Base-by-base conservation (phyloP, 2,888 invertebrate species). In the Spatulosminthurus flaviceps region DNA sequence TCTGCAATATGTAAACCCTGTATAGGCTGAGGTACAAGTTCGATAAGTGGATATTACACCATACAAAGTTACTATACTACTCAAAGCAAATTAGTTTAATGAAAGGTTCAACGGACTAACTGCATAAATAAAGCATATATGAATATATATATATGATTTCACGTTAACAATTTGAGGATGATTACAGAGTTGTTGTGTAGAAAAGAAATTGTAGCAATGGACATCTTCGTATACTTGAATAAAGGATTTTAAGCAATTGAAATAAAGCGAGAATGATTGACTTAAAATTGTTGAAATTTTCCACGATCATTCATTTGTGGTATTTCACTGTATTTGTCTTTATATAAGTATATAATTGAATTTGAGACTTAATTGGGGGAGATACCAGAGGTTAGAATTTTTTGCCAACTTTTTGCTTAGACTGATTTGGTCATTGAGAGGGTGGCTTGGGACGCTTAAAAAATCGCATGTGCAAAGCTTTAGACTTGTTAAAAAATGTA, bases 401-500 rank as follows among this genome's bases (percentile, higher is more conserved):
- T 51, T 19, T 51, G 9, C 34, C 34, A 73, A 26, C 11, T 61
- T 73, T 73, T 43, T 70, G 70, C 70, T 70, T 70, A 70, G 34
- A 42, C 19, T 67, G 19, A 29, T 26, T n/a, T 26, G 67, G 67
- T 67, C 41, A 51, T 51, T 51, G 24, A 64, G 67, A 69, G 77
- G 77, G 51, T 69, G 77, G 69, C 77, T 77, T 77, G 77, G 77
- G 77, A 77, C 77, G 69, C 77, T 77, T 69, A 34, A 34, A 51
- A 29, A 1, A 13, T 51, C 64, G 76, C 76, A 76, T 76, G 76
- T 41, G 66, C 60, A 64, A 64, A 2, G n/a, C 21, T 60, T 21
- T 21, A 60, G 19, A 13, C 26, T 22, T 64, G 64, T 13, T 64
- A 11, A 64, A 64, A 4, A 70, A 29, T 70, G 9, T 7, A 34